phyloP scores from a whole-genome alignment of 2,888 invertebrate genomes.

The Himalopsyche kuldschensis region DNA sequence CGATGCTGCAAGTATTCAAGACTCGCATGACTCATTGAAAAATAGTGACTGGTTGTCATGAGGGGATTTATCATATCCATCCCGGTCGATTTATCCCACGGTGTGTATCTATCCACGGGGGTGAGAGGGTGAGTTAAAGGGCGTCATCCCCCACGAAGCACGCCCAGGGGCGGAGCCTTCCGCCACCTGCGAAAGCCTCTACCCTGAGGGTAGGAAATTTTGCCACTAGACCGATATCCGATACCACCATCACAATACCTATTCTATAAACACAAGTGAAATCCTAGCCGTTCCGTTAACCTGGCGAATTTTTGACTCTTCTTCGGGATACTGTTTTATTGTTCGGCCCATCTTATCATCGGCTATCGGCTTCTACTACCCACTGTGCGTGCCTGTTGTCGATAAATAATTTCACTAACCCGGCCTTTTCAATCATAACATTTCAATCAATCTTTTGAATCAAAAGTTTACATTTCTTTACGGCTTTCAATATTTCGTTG shows the following conservation, averaged over 20 bases:
- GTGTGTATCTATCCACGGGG: background rate
- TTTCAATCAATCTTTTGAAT: background rate
- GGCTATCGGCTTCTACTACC: no score
- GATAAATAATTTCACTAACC: background rate
- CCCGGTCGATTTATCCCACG: background rate
- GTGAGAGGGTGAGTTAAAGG: background rate
- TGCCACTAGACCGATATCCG: constrained; percentile 34
- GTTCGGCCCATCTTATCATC: background rate
- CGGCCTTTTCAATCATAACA: background rate
- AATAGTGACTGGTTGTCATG: background rate
- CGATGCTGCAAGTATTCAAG: background rate
- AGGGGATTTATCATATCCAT: background rate
- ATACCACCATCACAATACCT: constrained; percentile 36
- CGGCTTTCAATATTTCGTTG: background rate
- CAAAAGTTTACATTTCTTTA: background rate
- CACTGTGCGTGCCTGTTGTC: background rate
- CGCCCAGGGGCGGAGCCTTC: constrained; percentile 3
- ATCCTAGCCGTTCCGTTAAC: constrained; percentile 44
- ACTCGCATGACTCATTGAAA: background rate
- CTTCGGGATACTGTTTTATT: constrained; percentile 43
- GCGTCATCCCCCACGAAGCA: constrained; percentile 1
- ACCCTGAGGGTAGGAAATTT: constrained; percentile 18
- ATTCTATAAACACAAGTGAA: constrained; percentile 38
- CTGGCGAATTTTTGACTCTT: constrained; percentile 44
- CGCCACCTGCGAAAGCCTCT: constrained; percentile 4